phyloP scores from a whole-genome alignment of 2,113 vertebrate species.

The Psettodes erumei region DNA sequence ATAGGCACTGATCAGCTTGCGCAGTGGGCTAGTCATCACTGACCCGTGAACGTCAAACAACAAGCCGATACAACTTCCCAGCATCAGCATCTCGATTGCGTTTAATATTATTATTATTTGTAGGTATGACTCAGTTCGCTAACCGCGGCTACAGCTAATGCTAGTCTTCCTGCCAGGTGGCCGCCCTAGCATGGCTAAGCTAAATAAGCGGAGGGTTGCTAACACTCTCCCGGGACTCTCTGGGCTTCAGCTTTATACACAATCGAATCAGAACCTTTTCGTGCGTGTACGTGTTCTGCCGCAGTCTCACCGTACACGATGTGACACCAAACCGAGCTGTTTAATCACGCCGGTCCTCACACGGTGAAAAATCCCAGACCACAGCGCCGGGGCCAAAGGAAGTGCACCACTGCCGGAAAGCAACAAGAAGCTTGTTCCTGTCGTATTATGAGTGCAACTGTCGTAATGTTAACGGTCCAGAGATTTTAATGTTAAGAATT shows the following conservation, averaged over 20 bases:
- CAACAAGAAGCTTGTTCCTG: background rate
- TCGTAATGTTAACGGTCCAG: background rate
- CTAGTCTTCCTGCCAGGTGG: conserved; percentile 64
- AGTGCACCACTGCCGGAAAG: conserved; percentile 51
- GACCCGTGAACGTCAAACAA: conserved; percentile 32
- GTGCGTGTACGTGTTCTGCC: rapidly evolving
- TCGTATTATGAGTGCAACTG: background rate
- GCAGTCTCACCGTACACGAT: conserved; percentile 30
- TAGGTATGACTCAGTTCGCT: background rate
- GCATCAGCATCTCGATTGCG: too few relatives aligned
- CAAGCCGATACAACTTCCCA: too few relatives aligned
- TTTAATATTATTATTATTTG: too few relatives aligned
- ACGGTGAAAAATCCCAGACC: background rate
- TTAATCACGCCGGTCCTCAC: conserved; percentile 1
- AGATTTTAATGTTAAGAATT: too few relatives aligned
- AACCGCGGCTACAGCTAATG: conserved; percentile 27
- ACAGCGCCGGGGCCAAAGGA: conserved; percentile 68
- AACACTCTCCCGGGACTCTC: rapidly evolving
- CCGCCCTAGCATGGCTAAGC: conserved; percentile 60
- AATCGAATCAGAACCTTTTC: background rate
- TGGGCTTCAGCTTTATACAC: rapidly evolving
- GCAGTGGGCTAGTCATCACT: conserved; percentile 80
- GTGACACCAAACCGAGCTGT: background rate
- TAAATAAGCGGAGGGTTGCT: conserved; percentile 29
- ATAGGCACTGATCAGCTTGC: conserved; percentile 73